Evolutionary conservation across 2,888 invertebrate genomes (phyloP).

Genomic region (Microctonus brassicae): DNA sequence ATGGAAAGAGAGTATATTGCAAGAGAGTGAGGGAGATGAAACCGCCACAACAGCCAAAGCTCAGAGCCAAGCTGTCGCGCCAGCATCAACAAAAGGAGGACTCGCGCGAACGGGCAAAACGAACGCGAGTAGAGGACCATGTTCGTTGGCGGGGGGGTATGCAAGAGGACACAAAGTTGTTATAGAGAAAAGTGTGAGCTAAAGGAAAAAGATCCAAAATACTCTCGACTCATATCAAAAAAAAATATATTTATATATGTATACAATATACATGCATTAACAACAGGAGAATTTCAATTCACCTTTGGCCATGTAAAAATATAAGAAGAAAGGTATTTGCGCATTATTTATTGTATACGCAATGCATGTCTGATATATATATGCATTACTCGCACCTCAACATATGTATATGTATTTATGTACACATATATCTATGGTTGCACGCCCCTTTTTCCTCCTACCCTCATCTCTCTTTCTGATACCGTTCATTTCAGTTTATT

Average conservation of each 20-base stretch:
- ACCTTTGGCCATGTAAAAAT: background rate
- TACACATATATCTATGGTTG: too few relatives aligned
- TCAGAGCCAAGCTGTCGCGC: conserved; percentile 37
- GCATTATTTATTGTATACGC: background rate
- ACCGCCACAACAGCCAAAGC: conserved; percentile 32
- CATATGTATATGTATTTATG: background rate
- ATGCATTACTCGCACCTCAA: background rate
- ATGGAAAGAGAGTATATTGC: background rate
- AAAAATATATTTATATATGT: background rate
- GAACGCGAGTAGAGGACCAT: background rate
- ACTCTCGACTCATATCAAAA: background rate
- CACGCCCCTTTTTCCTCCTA: too few relatives aligned
- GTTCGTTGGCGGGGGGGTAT: background rate
- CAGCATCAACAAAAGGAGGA: conserved; percentile 29
- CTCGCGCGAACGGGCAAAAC: background rate
- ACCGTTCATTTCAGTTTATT: background rate
- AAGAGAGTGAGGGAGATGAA: conserved; percentile 17
- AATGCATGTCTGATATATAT: background rate
- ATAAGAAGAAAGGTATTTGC: background rate
- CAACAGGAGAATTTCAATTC: background rate
- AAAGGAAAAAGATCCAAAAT: background rate
- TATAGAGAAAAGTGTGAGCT: background rate
- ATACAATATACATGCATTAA: background rate
- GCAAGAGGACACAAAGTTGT: background rate
- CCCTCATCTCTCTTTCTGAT: background rate